Conservation (phyloP, 2,888 invertebrate genomes). For the Trachelus stipa region DNA sequence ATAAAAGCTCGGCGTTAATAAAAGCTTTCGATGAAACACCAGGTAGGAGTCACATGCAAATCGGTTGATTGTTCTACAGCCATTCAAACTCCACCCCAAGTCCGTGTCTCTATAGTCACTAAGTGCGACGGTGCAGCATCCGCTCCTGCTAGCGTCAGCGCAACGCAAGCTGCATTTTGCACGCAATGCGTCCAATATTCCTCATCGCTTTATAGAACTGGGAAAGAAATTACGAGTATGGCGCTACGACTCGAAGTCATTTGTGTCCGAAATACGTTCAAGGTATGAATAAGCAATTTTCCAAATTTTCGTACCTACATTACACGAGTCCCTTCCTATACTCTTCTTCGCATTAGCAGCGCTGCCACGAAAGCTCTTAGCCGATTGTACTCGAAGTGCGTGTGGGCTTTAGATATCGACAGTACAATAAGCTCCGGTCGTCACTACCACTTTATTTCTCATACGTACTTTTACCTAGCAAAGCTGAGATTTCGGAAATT, state of each 20-base stretch:
- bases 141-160: neutral
- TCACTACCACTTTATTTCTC: too few relatives aligned
- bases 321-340: neutral
- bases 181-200: neutral
- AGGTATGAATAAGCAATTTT: neutral
- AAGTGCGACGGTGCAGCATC: neutral
- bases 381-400: neutral
- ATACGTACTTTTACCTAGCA: too few relatives aligned
- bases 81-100: neutral
- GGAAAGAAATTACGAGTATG: neutral
- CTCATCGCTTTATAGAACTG: neutral
- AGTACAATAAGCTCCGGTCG: neutral
- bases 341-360: neutral
- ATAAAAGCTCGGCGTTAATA: constrained; percentile 32
- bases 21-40: constrained; percentile 33
- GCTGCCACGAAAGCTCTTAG: neutral
- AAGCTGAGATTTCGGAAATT: too few relatives aligned
- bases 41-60: constrained; percentile 40
- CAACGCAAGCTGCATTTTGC: neutral
- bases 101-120: neutral
- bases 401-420: neutral
- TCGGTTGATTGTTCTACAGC: constrained; percentile 39
- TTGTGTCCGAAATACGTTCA: neutral
- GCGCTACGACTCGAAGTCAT: neutral
- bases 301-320: neutral